A percentile compares a stretch with the other conserved stretches of the same genome.
These are phyloP conservation scores for Pygathrix nemaeus DNA, from an alignment of 2,113 vertebrate species.

Conservation along the genomic window DNA sequence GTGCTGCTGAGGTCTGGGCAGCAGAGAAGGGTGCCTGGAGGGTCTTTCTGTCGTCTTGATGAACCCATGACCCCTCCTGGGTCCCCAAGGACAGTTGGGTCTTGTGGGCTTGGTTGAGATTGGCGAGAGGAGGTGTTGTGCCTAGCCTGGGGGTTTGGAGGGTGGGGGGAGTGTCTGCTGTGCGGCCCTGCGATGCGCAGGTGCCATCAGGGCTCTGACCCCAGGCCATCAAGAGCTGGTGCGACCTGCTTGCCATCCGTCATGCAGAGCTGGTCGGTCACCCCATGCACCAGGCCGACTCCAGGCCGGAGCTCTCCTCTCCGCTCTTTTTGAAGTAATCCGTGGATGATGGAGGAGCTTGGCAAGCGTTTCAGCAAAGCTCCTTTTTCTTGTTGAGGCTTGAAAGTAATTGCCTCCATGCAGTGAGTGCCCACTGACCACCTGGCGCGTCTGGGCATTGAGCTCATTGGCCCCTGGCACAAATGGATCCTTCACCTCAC, in stretches of 20 bases:
- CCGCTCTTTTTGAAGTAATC: neutral
- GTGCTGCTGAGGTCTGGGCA: neutral
- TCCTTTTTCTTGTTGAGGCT: neutral
- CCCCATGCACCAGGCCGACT: neutral
- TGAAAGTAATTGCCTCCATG: neutral
- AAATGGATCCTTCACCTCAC: rapidly evolving
- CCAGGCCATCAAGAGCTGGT: rapidly evolving
- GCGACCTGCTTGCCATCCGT: rapidly evolving
- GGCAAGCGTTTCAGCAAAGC: neutral
- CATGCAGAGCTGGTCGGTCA: neutral
- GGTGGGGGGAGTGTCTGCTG: neutral
- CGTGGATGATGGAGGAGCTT: neutral
- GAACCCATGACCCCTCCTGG: neutral
- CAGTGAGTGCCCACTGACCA: neutral
- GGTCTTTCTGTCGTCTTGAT: too few species aligned
- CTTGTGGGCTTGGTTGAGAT: neutral
- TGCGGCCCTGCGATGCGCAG: too few species aligned
- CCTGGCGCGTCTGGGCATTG: neutral
- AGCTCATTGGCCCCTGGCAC: neutral
- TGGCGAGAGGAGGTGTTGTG: neutral
- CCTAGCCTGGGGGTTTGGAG: neutral
- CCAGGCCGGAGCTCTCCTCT: neutral
- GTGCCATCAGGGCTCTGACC: neutral
- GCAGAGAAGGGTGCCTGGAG: too few species aligned
- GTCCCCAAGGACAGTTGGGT: neutral